Evolutionary conservation across 1,140 invertebrate genomes (phyloP).

Genomic region (Riptortus pedestris): DNA sequence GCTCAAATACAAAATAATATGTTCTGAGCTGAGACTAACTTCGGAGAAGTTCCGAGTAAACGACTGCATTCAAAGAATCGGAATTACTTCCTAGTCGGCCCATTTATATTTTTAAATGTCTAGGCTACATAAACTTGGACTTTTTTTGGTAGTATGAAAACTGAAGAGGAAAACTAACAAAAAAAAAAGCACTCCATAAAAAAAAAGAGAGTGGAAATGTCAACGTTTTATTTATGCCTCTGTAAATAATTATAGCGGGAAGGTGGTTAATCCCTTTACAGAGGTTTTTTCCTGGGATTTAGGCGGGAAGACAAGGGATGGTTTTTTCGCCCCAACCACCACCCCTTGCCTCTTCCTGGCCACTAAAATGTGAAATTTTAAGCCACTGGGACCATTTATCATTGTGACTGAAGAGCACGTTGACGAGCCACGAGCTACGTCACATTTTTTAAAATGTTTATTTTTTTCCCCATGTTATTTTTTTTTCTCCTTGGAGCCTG

Average conservation of each 20-base stretch:
- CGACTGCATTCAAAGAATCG: too few species aligned
- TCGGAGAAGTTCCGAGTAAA: too few species aligned
- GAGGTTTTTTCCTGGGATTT: not conserved
- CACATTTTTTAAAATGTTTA: too few species aligned
- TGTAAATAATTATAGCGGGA: not conserved
- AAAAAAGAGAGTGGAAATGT: too few species aligned
- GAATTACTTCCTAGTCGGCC: too few species aligned
- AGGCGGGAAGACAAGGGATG: not conserved
- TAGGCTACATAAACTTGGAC: too few species aligned
- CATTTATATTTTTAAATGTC: too few species aligned
- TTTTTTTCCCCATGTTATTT: not conserved
- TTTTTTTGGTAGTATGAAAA: too few species aligned
- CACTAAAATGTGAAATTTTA: slow-evolving; percentile 1
- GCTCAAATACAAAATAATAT: too few species aligned
- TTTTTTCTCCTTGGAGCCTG: not conserved
- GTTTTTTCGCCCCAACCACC: not conserved
- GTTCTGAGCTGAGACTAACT: too few species aligned
- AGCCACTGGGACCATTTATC: not conserved
- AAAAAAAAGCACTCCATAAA: too few species aligned
- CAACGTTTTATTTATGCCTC: not conserved
- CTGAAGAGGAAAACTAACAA: too few species aligned
- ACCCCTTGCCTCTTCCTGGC: not conserved
- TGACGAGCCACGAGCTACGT: not conserved
- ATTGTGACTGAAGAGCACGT: not conserved
- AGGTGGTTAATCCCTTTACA: not conserved